These are phyloP conservation scores for Gasterosteus nipponicus DNA, from an alignment of 2,113 vertebrate species.

Conservation along the genomic window DNA sequence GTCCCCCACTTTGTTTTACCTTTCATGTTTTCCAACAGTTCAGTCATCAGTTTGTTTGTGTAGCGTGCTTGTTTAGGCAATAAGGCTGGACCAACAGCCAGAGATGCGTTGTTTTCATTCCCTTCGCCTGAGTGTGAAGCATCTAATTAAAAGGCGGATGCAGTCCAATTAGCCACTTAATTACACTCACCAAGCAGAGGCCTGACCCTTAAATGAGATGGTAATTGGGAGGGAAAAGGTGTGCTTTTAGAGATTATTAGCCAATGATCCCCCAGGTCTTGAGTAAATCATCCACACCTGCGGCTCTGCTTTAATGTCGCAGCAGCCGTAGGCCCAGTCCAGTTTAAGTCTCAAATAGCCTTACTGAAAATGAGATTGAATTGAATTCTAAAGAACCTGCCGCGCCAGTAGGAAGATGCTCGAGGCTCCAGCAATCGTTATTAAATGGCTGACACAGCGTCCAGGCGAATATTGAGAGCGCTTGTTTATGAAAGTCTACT, in stretches of 20 bases:
- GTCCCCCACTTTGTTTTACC: conserved; percentile 29
- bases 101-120: conserved; percentile 46
- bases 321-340: background rate
- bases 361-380: background rate
- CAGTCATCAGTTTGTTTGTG: conserved; percentile 31
- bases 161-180: conserved; percentile 86
- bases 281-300: conserved; percentile 46
- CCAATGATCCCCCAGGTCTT: conserved; percentile 67
- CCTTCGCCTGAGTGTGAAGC: conserved; percentile 82
- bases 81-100: conserved; percentile 36
- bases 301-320: conserved; percentile 28
- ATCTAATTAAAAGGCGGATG: conserved; percentile 82
- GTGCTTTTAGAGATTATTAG: conserved; percentile 82
- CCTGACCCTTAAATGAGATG: conserved; percentile 79
- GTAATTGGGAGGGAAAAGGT: conserved; percentile 82
- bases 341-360: conserved; percentile 11
- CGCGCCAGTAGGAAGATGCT: conserved; percentile 26
- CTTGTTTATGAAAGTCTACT: conserved; percentile 53
- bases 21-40: conserved; percentile 34
- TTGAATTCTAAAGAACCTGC: background rate
- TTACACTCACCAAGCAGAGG: conserved; percentile 74
- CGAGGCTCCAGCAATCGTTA: conserved; percentile 16
- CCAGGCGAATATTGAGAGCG: conserved; percentile 42
- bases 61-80: conserved; percentile 37
- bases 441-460: conserved; percentile 43